phyloP scores from a whole-genome alignment of 1,140 invertebrate species.

The Goniozus legneri region DNA sequence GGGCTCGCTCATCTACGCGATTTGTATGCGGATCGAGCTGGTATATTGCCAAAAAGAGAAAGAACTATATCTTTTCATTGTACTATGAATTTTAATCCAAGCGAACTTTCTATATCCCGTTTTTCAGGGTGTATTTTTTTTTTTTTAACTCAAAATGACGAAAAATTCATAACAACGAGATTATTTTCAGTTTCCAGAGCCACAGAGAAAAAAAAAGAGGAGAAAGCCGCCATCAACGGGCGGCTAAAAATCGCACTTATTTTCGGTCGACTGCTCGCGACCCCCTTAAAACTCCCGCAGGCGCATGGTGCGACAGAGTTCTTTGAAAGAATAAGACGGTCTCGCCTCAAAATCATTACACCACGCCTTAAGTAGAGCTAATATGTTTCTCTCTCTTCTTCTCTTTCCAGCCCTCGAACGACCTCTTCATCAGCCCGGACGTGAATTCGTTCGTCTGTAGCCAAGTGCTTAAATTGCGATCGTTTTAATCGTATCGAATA shows the following conservation, averaged over 20 bases:
- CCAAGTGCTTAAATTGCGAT: not conserved
- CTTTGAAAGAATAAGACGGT: slow-evolving; percentile 37
- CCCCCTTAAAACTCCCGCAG: slow-evolving; percentile 23
- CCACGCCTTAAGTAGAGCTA: slow-evolving; percentile 54
- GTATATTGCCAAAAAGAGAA: too few species aligned
- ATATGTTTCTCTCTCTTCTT: slow-evolving; percentile 32
- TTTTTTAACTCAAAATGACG: too few species aligned
- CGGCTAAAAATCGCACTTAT: slow-evolving; percentile 47
- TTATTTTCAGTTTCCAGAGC: too few species aligned
- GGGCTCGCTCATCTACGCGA: too few species aligned
- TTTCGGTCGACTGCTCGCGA: slow-evolving; percentile 42
- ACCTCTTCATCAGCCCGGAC: not conserved
- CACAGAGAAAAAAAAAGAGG: not conserved
- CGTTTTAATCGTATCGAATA: too few species aligned
- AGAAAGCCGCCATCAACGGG: slow-evolving; percentile 34
- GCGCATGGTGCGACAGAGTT: too few species aligned
- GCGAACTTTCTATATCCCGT: too few species aligned
- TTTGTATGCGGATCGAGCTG: too few species aligned
- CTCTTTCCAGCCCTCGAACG: not conserved
- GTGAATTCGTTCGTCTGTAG: not conserved
- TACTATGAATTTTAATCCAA: too few species aligned
- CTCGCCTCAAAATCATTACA: slow-evolving; percentile 48
- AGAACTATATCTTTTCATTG: too few species aligned
- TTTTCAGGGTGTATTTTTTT: too few species aligned
- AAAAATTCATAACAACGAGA: too few species aligned